These are phyloP conservation scores for Tamias sibiricus DNA, from an alignment of 2,113 vertebrate species.

Conservation along the genomic window DNA sequence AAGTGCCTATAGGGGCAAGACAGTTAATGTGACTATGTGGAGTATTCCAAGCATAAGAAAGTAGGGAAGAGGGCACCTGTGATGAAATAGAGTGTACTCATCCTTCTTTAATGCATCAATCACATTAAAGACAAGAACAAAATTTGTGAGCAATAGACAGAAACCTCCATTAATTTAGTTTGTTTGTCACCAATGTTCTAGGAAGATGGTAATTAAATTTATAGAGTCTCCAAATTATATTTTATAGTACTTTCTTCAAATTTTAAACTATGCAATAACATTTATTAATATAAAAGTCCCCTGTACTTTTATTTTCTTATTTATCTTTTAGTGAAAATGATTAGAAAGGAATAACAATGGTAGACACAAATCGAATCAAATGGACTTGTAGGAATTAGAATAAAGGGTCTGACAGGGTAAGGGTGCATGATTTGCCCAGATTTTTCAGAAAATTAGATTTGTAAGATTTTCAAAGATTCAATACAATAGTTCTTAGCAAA, in stretches of 20 bases:
- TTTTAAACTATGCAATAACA: not conserved
- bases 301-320: not conserved
- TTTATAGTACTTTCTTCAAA: not conserved
- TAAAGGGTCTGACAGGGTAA: not conserved
- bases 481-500: not conserved
- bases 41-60: not conserved
- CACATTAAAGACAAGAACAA: not conserved
- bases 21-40: not conserved
- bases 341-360: not conserved
- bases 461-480: constrained; percentile 24
- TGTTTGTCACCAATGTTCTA: not conserved
- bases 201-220: not conserved
- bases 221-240: not conserved
- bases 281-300: not conserved
- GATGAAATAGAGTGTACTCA: not conserved
- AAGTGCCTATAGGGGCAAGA: not conserved
- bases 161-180: not conserved
- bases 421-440: not conserved
- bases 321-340: not conserved
- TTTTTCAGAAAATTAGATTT: constrained; percentile 1
- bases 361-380: not conserved
- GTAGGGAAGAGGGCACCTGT: not conserved
- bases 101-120: not conserved
- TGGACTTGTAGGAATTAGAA: not conserved
- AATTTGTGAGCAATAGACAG: not conserved